A percentile compares a stretch with the other conserved stretches of the same genome.
phyloP scores from a whole-genome alignment of 2,888 invertebrate genomes.

The Apamea sordens region DNA sequence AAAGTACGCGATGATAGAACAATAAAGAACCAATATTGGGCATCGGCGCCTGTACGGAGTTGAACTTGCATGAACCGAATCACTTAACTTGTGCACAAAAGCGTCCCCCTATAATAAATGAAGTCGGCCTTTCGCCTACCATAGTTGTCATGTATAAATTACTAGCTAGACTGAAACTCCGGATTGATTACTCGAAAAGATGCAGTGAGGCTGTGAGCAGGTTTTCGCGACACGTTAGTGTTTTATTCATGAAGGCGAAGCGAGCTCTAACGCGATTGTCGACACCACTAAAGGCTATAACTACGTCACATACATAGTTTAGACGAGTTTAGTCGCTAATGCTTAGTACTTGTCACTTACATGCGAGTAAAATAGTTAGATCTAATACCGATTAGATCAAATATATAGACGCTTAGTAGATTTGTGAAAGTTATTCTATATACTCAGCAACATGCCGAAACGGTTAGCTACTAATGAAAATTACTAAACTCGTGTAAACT shows the following conservation, averaged over 20 bases:
- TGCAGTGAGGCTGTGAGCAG: constrained; percentile 70
- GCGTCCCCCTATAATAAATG: constrained; percentile 45
- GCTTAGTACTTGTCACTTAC: not conserved
- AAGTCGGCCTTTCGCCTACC: constrained; percentile 37
- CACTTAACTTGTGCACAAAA: constrained; percentile 60
- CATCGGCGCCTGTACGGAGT: constrained; percentile 30
- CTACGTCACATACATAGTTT: constrained; percentile 8
- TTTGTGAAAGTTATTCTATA: constrained; percentile 8
- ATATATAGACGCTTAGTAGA: not conserved
- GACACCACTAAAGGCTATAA: constrained; percentile 49
- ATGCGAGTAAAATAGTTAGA: constrained; percentile 14
- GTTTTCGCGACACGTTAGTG: constrained; percentile 70
- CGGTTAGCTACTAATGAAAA: not conserved
- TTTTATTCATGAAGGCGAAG: constrained; percentile 76
- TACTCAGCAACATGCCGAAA: not conserved
- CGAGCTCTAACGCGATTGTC: constrained; percentile 59
- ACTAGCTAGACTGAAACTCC: constrained; percentile 56
- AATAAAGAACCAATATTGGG: constrained; percentile 48
- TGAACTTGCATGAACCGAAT: constrained; percentile 46
- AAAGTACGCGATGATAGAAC: constrained; percentile 11
- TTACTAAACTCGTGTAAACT: not conserved
- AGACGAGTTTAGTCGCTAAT: not conserved
- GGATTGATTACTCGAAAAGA: constrained; percentile 66
- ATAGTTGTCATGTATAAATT: constrained; percentile 65
- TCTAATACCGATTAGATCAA: not conserved